These are phyloP conservation scores for Berghia stephanieae DNA, from an alignment of 1,140 invertebrate species.

Conservation along the genomic window DNA sequence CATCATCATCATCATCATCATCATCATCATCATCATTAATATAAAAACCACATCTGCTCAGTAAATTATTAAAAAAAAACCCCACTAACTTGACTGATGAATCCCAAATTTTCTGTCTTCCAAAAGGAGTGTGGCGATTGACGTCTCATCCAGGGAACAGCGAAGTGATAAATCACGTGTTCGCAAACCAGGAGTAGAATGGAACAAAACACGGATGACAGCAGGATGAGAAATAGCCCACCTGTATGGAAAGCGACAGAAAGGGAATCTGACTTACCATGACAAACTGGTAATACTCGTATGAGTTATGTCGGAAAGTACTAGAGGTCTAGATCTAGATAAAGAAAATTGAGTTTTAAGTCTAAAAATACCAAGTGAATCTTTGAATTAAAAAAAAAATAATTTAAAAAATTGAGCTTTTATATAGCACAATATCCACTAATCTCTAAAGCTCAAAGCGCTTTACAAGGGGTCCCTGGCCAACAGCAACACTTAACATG, in stretches of 20 bases:
- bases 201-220: conserved; percentile 81
- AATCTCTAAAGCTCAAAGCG: too few species aligned
- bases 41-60: not conserved
- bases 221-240: conserved; percentile 84
- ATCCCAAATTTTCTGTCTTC: conserved; percentile 90
- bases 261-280: not conserved
- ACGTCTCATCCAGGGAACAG: conserved; percentile 79
- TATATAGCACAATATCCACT: too few species aligned
- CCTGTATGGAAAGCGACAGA: conserved; percentile 38
- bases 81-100: conserved; percentile 82
- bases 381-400: too few species aligned
- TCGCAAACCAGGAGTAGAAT: conserved; percentile 84
- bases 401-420: too few species aligned
- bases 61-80: not conserved
- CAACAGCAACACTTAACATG: too few species aligned
- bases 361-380: too few species aligned
- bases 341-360: too few species aligned
- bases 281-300: not conserved
- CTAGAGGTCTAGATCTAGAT: too few species aligned
- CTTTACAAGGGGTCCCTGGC: too few species aligned
- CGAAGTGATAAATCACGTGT: conserved; percentile 79
- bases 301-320: too few species aligned
- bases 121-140: conserved; percentile 85
- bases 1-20: not conserved
- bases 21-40: not conserved